A percentile compares a stretch with the other conserved stretches of the same genome.
Conservation (phyloP, 2,888 invertebrate genomes). For the Bellardia bayeri region DNA sequence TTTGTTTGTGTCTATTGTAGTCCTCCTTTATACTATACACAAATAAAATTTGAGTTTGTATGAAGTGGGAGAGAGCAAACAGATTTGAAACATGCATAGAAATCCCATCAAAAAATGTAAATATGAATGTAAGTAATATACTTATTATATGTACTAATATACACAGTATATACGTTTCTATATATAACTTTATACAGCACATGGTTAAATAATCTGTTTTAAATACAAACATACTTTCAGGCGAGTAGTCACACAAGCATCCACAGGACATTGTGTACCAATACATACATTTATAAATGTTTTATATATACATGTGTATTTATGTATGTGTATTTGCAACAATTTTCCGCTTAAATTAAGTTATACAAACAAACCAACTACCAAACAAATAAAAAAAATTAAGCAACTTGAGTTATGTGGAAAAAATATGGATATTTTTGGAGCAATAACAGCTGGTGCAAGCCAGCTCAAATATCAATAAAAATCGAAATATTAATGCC, state of each 20-base stretch:
- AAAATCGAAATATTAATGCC: not conserved
- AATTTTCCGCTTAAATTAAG: constrained; percentile 56
- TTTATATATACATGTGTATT: not conserved
- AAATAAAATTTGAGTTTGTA: no score
- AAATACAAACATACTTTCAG: constrained; percentile 1
- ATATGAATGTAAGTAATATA: constrained; percentile 36
- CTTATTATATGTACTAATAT: not conserved
- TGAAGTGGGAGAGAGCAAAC: constrained; percentile 31
- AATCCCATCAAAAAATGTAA: constrained; percentile 46
- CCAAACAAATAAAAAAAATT: not conserved
- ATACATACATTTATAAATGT: not conserved
- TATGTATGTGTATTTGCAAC: not conserved
- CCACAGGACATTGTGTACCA: constrained; percentile 8
- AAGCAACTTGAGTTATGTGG: not conserved
- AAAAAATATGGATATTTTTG: not conserved
- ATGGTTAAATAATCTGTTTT: constrained; percentile 23
- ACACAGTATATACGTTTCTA: not conserved
- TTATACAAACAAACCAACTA: constrained; percentile 44
- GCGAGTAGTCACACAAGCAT: not conserved
- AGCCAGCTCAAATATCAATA: not conserved
- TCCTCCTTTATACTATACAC: no score
- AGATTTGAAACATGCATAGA: constrained; percentile 34
- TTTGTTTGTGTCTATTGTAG: not conserved
- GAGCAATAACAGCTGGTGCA: not conserved
- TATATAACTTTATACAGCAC: not conserved